Percentiles rank a stretch among this genome's conserved stretches.
Conservation (phyloP, 2,888 invertebrate genomes). For the Crossocerus cetratus region DNA sequence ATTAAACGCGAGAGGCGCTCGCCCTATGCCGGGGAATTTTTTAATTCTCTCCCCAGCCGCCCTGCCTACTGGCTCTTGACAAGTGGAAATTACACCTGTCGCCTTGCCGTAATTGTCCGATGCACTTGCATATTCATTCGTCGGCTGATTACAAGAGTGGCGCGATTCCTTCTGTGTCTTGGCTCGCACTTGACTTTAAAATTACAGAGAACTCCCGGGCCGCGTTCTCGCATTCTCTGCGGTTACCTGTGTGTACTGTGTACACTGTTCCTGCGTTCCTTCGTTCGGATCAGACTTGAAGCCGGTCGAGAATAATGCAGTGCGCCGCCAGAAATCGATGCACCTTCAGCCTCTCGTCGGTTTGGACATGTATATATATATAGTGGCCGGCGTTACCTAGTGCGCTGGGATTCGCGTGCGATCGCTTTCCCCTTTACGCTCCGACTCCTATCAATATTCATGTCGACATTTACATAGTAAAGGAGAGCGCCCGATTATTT, state of each 20-base stretch:
- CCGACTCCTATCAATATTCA: too few relatives aligned
- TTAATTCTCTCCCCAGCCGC: not conserved
- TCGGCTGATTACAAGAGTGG: conserved; percentile 25
- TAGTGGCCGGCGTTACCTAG: too few relatives aligned
- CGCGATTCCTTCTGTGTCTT: conserved; percentile 2
- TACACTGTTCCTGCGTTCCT: too few relatives aligned
- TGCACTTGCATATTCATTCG: conserved; percentile 14
- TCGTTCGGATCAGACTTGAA: too few relatives aligned
- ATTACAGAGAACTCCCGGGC: conserved; percentile 8
- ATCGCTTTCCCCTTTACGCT: too few relatives aligned
- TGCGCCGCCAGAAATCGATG: too few relatives aligned
- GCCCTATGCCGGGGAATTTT: conserved; percentile 3
- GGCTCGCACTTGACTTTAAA: conserved; percentile 7
- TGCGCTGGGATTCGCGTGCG: too few relatives aligned
- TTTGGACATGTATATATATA: too few relatives aligned
- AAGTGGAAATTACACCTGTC: conserved; percentile 16
- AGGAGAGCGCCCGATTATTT: too few relatives aligned
- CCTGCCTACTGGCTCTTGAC: conserved; percentile 7
- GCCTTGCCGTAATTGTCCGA: conserved; percentile 17
- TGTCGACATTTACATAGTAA: too few relatives aligned
- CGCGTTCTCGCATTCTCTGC: not conserved
- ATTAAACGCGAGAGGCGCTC: conserved; percentile 1
- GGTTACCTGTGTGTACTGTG: not conserved
- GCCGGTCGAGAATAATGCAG: too few relatives aligned
- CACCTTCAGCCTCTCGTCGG: too few relatives aligned